Percentiles rank a stretch among this genome's conserved stretches.
phyloP scores from a whole-genome alignment of 2,113 vertebrate genomes.

The Thymallus thymallus region DNA sequence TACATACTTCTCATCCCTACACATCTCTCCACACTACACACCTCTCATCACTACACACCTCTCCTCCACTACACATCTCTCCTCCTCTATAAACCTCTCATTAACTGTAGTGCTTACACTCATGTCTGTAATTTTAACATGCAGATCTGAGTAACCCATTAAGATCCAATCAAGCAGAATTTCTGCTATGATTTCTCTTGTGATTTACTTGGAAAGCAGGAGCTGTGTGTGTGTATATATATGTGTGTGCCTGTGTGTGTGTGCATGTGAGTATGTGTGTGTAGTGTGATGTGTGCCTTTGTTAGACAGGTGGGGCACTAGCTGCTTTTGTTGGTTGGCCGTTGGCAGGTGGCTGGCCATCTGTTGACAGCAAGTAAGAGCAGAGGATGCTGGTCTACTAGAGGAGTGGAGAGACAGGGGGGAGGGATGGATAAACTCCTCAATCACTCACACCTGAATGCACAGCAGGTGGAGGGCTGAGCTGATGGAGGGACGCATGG shows the following conservation, averaged over 20 bases:
- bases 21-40: too few species aligned
- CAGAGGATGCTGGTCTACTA: conserved; percentile 49
- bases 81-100: not conserved
- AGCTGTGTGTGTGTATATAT: not conserved
- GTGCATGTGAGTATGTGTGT: conserved; percentile 23
- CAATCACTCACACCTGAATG: conserved; percentile 62
- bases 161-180: too few species aligned
- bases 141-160: too few species aligned
- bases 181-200: too few species aligned
- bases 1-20: too few species aligned
- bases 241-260: conserved; percentile 8
- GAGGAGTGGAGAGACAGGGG: conserved; percentile 50
- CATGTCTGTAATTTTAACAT: too few species aligned
- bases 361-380: conserved; percentile 69
- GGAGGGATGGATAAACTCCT: conserved; percentile 46
- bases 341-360: conserved; percentile 70
- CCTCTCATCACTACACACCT: too few species aligned
- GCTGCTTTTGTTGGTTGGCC: conserved; percentile 65
- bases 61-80: not conserved
- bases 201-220: too few species aligned
- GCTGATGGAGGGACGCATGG: not conserved
- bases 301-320: conserved; percentile 70
- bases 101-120: not conserved
- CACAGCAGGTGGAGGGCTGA: conserved; percentile 55
- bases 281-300: conserved; percentile 29